Percentiles rank a stretch among this genome's conserved stretches.
phyloP scores from a whole-genome alignment of 2,888 invertebrate genomes.

The Philonicus albiceps region DNA sequence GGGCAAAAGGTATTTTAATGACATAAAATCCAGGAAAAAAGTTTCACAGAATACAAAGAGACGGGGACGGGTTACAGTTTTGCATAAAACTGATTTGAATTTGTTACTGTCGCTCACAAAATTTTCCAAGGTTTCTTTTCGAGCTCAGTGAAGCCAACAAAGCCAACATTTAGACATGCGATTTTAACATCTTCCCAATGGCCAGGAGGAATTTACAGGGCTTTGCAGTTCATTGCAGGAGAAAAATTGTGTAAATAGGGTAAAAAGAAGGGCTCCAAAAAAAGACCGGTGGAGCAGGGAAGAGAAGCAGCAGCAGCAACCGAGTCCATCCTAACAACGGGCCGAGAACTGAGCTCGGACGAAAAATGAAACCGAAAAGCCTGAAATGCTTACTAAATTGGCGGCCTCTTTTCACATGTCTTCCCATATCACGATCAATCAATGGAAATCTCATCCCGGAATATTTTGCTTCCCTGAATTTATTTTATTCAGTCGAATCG shows the following conservation, averaged over 20 bases:
- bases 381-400: constrained; percentile 52
- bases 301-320: neutral
- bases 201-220: constrained; percentile 18
- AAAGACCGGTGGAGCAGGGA: neutral
- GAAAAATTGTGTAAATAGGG: neutral
- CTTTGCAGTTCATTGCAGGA: neutral
- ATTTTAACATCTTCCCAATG: constrained; percentile 5
- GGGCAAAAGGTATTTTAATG: neutral
- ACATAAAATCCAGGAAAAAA: neutral
- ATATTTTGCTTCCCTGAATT: constrained; percentile 41
- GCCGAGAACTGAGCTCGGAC: constrained; percentile 43
- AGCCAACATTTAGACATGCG: constrained; percentile 28
- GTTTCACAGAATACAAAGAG: neutral
- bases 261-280: neutral
- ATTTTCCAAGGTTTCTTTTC: constrained; percentile 60
- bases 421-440: constrained; percentile 53
- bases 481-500: constrained; percentile 35
- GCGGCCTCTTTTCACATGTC: constrained; percentile 51
- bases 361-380: constrained; percentile 48
- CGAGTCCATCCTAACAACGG: constrained; percentile 40
- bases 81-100: constrained; percentile 27
- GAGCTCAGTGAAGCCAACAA: constrained; percentile 55
- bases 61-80: neutral
- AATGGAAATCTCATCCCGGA: constrained; percentile 49
- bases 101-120: constrained; percentile 52